phyloP scores from a whole-genome alignment of 1,140 invertebrate genomes.

The Microvelia longipes region DNA sequence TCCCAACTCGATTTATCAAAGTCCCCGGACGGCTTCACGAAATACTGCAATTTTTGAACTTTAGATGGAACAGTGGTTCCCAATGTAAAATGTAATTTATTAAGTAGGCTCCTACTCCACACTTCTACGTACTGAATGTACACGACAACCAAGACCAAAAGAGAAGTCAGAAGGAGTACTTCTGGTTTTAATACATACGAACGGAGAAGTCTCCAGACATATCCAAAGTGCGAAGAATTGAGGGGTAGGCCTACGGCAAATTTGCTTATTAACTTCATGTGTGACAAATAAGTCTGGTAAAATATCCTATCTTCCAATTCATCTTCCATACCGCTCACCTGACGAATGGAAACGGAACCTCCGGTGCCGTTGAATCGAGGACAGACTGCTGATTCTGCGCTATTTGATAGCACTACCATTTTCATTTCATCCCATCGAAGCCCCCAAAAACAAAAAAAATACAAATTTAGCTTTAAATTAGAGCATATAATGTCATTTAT shows the following conservation, averaged over 20 bases:
- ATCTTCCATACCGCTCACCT: constrained; percentile 53
- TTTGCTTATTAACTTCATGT: constrained; percentile 65
- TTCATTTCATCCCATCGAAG: neutral
- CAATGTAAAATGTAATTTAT: constrained; percentile 51
- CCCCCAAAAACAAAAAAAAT: no score
- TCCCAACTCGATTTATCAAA: constrained; percentile 52
- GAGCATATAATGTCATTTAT: no score
- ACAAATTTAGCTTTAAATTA: no score
- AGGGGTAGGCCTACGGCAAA: constrained; percentile 54
- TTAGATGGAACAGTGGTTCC: constrained; percentile 37
- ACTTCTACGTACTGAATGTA: constrained; percentile 63
- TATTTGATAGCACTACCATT: neutral
- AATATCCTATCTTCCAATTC: constrained; percentile 71
- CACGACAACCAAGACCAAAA: constrained; percentile 49
- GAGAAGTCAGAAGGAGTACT: constrained; percentile 44
- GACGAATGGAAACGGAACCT: constrained; percentile 10
- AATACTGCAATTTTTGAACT: constrained; percentile 31
- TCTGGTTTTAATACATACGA: constrained; percentile 60
- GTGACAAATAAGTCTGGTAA: constrained; percentile 64
- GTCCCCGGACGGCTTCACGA: constrained; percentile 30
- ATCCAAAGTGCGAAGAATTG: constrained; percentile 36
- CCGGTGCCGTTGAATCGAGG: neutral
- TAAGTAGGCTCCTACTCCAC: constrained; percentile 58
- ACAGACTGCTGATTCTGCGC: neutral
- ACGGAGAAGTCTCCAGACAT: constrained; percentile 56